Evolutionary conservation across 1,140 invertebrate genomes (phyloP).

Genomic region (Acyrthosiphon pisum): DNA sequence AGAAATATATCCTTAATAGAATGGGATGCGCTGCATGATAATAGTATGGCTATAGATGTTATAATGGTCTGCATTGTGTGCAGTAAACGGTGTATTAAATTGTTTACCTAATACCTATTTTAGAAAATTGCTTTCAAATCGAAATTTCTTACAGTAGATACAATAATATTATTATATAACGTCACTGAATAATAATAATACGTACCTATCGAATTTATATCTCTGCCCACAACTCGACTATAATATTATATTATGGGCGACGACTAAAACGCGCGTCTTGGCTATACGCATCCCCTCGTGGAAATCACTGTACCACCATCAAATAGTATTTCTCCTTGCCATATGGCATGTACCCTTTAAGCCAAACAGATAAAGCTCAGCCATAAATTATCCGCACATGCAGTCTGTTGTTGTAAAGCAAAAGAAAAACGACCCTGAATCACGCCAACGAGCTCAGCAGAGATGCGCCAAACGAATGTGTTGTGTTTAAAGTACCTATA

Average conservation of each 20-base stretch:
- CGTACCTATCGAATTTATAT: not conserved
- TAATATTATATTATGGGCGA: not conserved
- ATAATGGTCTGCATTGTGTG: too few relatives aligned
- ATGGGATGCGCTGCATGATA: too few relatives aligned
- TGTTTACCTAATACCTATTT: not conserved
- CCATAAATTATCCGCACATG: not conserved
- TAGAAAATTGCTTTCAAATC: not conserved
- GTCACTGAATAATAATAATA: too few relatives aligned
- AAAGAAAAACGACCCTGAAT: conserved; percentile 22
- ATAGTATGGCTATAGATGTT: too few relatives aligned
- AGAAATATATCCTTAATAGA: too few relatives aligned
- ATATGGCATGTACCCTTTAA: not conserved
- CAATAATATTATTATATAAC: not conserved
- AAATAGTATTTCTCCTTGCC: not conserved
- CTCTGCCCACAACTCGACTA: not conserved
- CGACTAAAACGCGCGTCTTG: not conserved
- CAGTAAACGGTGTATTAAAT: too few relatives aligned
- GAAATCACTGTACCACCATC: not conserved
- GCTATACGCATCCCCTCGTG: not conserved
- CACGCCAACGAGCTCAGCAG: not conserved
- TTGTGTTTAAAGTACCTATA: conserved; percentile 7
- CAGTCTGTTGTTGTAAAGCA: not conserved
- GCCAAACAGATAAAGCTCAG: not conserved
- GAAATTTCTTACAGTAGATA: not conserved
- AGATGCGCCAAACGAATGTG: not conserved